phyloP scores from a whole-genome alignment of 2,888 invertebrate species.

The Athalia rosae region DNA sequence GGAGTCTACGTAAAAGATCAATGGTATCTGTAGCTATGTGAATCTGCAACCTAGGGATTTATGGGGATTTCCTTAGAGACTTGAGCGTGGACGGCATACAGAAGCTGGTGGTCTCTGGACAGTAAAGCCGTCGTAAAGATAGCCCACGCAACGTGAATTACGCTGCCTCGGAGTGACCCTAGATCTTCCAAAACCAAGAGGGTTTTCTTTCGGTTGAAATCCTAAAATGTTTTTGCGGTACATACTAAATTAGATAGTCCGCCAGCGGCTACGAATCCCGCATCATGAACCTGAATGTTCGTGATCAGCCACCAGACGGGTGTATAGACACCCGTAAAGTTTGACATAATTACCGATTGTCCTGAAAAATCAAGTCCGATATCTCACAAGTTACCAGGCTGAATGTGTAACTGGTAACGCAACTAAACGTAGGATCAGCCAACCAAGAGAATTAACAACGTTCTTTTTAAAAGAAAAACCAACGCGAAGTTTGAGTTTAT shows the following conservation, averaged over 20 bases:
- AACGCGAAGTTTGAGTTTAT: too few species aligned
- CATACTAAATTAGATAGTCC: conserved; percentile 21
- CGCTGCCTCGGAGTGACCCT: background rate
- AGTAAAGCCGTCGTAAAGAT: conserved; percentile 19
- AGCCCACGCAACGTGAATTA: background rate
- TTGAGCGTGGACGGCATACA: background rate
- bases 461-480: too few species aligned
- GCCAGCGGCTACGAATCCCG: background rate
- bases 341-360: too few species aligned
- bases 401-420: too few species aligned
- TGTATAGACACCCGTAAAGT: too few species aligned
- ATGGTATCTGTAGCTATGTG: conserved; percentile 2
- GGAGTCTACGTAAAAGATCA: conserved; percentile 1
- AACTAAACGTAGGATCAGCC: too few species aligned
- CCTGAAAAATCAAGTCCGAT: too few species aligned
- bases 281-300: too few species aligned
- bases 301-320: too few species aligned
- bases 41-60: conserved; percentile 2
- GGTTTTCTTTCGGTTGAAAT: background rate
- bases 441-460: too few species aligned
- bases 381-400: too few species aligned
- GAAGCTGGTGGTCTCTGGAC: background rate
- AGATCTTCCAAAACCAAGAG: background rate
- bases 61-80: background rate
- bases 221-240: background rate